Percentiles rank a stretch among this genome's conserved stretches.
Conservation (phyloP, 1,140 invertebrate genomes). For the Eumeta japonica region DNA sequence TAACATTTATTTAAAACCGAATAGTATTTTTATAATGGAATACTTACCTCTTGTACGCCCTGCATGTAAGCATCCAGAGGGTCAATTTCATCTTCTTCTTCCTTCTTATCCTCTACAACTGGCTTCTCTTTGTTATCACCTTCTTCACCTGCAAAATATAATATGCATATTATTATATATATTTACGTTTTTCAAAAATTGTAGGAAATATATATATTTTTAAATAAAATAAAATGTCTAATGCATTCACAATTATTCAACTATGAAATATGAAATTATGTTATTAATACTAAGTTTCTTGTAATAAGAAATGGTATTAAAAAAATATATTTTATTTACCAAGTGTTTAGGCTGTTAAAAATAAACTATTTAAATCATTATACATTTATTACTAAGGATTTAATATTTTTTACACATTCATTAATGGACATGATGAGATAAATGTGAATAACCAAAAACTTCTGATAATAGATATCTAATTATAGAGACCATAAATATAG, state of each 20-base stretch:
- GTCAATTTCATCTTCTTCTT: constrained; percentile 78
- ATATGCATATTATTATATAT: constrained; percentile 6
- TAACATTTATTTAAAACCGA: too few species aligned
- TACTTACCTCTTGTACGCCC: constrained; percentile 60
- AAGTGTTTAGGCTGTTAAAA: not conserved
- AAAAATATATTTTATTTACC: too few species aligned
- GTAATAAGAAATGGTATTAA: too few species aligned
- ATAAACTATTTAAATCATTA: constrained; percentile 8
- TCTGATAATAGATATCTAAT: too few species aligned
- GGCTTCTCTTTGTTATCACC: constrained; percentile 45
- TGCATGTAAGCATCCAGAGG: constrained; percentile 97
- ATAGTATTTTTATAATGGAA: too few species aligned
- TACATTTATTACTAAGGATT: constrained; percentile 8
- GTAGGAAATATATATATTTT: constrained; percentile 58
- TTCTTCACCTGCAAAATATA: constrained; percentile 45
- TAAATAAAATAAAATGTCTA: constrained; percentile 54
- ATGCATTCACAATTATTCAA: constrained; percentile 30
- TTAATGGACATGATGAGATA: too few species aligned
- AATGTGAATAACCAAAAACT: too few species aligned
- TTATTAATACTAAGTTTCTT: too few species aligned
- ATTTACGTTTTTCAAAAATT: constrained; percentile 42
- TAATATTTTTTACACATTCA: too few species aligned
- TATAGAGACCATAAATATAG: too few species aligned
- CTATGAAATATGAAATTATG: constrained; percentile 21
- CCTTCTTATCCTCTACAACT: constrained; percentile 38